Conservation (phyloP, 1,140 invertebrate genomes). For the Batillaria attramentaria region DNA sequence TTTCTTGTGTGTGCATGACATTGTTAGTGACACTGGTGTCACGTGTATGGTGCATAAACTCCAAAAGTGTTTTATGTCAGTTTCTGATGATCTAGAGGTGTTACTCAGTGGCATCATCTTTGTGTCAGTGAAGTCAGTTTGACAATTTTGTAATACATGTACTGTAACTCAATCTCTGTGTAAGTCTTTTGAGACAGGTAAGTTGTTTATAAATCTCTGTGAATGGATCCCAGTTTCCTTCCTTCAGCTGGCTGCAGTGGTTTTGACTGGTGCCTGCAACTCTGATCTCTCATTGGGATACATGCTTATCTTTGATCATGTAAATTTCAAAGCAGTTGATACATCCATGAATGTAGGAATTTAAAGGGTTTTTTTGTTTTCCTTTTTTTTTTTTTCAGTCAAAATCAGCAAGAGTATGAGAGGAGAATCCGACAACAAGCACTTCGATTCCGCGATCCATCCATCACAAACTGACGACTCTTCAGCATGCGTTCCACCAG, state of each 20-base stretch:
- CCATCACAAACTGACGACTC: too few relatives aligned
- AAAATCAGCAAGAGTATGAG: constrained; percentile 98
- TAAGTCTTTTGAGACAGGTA: background rate
- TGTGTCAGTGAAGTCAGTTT: background rate
- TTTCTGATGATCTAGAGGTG: background rate
- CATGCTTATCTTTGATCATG: too few relatives aligned
- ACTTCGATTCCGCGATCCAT: constrained; percentile 63
- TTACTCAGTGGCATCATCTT: background rate
- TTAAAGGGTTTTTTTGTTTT: constrained; percentile 17
- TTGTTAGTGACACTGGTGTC: background rate
- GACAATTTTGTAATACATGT: background rate
- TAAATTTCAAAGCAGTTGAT: background rate
- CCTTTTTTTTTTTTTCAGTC: constrained; percentile 79
- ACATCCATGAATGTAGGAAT: background rate
- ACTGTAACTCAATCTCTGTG: too few relatives aligned
- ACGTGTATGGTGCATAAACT: too few relatives aligned
- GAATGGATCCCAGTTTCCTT: too few relatives aligned
- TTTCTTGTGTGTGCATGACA: background rate
- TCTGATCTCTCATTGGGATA: too few relatives aligned
- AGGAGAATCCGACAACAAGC: constrained; percentile 97
- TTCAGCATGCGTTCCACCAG: too few relatives aligned
- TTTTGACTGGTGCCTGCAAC: too few relatives aligned
- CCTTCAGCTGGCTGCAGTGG: too few relatives aligned
- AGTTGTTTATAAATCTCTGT: background rate
- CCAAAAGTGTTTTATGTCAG: constrained; percentile 26